Evolutionary conservation across 2,113 vertebrate genomes (phyloP), one percentile per base, ranked within the genome.

Genomic region (Pleuronectes platessa): DNA sequence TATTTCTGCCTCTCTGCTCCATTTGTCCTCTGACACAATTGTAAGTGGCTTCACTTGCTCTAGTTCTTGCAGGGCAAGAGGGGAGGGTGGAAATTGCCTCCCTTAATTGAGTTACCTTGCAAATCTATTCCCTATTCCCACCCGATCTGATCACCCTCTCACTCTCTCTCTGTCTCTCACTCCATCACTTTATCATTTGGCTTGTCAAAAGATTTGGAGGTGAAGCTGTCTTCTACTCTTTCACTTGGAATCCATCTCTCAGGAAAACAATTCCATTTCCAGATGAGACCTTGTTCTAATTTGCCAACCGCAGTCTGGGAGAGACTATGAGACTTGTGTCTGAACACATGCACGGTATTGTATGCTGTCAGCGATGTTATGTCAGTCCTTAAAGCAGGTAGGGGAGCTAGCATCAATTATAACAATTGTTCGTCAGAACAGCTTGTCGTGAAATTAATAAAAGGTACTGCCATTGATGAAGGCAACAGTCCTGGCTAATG

Each of bases 31-130:
- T 84, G 89, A 88, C 77, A 86, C 62, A 60, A 74, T 85, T 86
- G 79, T 83, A 83, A 88, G 61, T 86, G 76, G 65, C 79, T 78
- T 85, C 74, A 75, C 75, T 88, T 83, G 81, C 76, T 84, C 88
- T 77, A 85, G 64, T 91, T 92, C 77, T 88, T 64, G 74, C 81
- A 87, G 86, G 82, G 70, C 80, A 84, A 64, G 70, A 76, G 71
- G 71, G 85, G 78, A 79, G 74, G 81, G 84, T 82, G 81, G 23
- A 85, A 86, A 92, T 90, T 91, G 81, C 71, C 79, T 91, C 82
- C 62, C 65, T 85, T 93, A 93, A 94, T 94, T 93, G 88, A 92
- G 90, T 92, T 91, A 92, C 76, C 78, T 85, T 78, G 65, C 81
- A 83, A 77, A 81, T 89, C 71, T 85, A 80, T 88, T 90, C 85